These are phyloP conservation scores for Phymanthus crucifer DNA, from an alignment of 92 coral and sea anemone species.

Conservation along the genomic window DNA sequence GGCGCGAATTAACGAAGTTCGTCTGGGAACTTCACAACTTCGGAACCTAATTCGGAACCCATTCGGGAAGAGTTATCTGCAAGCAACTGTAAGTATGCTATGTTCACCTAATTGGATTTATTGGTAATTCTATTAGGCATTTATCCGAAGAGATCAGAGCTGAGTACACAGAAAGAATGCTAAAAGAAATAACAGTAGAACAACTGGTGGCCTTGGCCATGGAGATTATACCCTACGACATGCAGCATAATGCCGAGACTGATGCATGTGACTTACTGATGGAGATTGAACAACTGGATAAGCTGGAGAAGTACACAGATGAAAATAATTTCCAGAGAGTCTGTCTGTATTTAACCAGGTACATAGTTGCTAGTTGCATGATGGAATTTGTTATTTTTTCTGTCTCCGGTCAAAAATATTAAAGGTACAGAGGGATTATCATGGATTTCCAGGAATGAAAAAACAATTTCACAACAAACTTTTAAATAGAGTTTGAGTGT, in stretches of 20 bases:
- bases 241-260: slow-evolving; percentile 97
- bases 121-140: slow-evolving; percentile 54
- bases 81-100: no score
- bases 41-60: no score
- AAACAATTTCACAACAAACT: no score
- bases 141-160: slow-evolving; percentile 93
- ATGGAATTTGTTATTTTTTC: no score
- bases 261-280: slow-evolving; percentile 96
- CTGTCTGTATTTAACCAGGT: slow-evolving; percentile 94
- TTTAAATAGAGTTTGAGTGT: no score
- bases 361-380: neutral
- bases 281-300: slow-evolving; percentile 87
- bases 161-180: slow-evolving; percentile 67
- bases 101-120: neutral
- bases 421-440: no score
- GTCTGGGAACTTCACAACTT: no score
- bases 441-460: no score
- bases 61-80: neutral
- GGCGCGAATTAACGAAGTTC: no score
- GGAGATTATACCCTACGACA: slow-evolving; percentile 86
- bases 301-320: slow-evolving; percentile 72
- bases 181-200: slow-evolving; percentile 59
- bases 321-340: slow-evolving; percentile 90
- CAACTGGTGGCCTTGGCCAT: slow-evolving; percentile 76
- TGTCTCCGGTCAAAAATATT: no score